Base-by-base conservation (phyloP, 2,113 vertebrate species). In the Scortum barcoo region DNA sequence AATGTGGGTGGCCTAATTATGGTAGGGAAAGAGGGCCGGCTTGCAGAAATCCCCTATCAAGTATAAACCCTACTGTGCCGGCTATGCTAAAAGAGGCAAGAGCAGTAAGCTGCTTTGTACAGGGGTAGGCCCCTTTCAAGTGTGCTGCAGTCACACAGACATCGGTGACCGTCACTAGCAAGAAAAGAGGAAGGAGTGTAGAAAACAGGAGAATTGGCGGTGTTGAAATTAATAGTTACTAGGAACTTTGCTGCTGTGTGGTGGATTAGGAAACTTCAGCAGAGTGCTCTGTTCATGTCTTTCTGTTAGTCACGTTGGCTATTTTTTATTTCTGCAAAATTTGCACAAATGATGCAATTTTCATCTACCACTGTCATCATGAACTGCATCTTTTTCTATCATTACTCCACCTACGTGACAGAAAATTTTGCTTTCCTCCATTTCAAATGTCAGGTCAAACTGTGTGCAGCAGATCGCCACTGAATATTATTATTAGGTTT, bases 1-100 rank as follows among this genome's bases (percentile, higher is more conserved):
- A 88, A 90, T 93, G 93, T 93, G 95, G 94, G 93, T 94, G 95
- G 93, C 93, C 93, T 94, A 94, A 93, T 94, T 94, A 94, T 83
- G 79, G 89, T 38, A 75, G 75, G 66, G 76, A 88, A 83, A 90
- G 71, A 80, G 71, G 83, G 58, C 81, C 87, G 84, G 83, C 84
- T 86, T 69, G 82, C 76, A 88, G 89, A 92, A 94, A 92, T 93
- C 88, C 92, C 92, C 83, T 87, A 78, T 91, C 88, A 85, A 83
- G 84, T 78, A 66, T 85, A 87, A 89, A 90, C 83, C 80, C 69
- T 54, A 85, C 88, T 87, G 90, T 92, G 83, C 81, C 62, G 86
- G 83, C 86, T 91, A 80, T 75, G 72, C 88, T 88, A 85, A 92
- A 92, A 91, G 83, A 84, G 78, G 86, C n/a, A n/a, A n/a, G n/a